Evolutionary conservation across 2,797 vertebrate genomes (phyloP), one percentile per base, ranked within the genome.

Genomic region (Eulemur coronatus): DNA sequence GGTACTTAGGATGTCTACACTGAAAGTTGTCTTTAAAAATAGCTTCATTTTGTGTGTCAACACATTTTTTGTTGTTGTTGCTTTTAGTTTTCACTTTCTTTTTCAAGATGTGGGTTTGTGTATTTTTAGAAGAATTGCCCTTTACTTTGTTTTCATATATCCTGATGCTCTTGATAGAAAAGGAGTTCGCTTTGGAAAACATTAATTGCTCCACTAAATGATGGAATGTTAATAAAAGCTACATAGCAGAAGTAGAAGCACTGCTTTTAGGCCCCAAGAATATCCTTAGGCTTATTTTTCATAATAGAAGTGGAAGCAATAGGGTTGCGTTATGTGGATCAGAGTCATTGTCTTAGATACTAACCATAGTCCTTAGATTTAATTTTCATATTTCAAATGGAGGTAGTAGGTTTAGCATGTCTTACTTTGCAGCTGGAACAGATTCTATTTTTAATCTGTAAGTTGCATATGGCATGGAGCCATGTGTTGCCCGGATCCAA

Each of bases 401-500:
- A 95, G 79, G 84, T 59, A 14, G 72, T 26, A 73, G 41, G 70
- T 95, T 95, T 86, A 91, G 82, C 4, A 0, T 78, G 88, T 92
- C 84, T 97, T 92, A 80, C 55, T 97, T 84, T 97, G 81, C 50
- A 95, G 88, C 95, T 97, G 92, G 91, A 97, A 95, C 81, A 96
- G 93, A 92, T 96, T 97, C 95, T 95, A 94, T 94, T 97, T 98
- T 97, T 96, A 96, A 95, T 97, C 96, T 93, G 94, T 96, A 97
- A 97, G 97, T 97, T 50, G 4, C 92, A 95, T 89, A 82, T 95
- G 97, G 95, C 90, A 8, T 4, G 76, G 86, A 89, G 87, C 89
- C 96, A 86, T 46, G 84, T 89, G 22, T 81, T 75, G 22, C 91
- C 95, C 7, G 1, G 82, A 78, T 91, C 87, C 93, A 89, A 92